Base-by-base conservation (phyloP, 2,113 vertebrate species). In the Corvus cornix region DNA sequence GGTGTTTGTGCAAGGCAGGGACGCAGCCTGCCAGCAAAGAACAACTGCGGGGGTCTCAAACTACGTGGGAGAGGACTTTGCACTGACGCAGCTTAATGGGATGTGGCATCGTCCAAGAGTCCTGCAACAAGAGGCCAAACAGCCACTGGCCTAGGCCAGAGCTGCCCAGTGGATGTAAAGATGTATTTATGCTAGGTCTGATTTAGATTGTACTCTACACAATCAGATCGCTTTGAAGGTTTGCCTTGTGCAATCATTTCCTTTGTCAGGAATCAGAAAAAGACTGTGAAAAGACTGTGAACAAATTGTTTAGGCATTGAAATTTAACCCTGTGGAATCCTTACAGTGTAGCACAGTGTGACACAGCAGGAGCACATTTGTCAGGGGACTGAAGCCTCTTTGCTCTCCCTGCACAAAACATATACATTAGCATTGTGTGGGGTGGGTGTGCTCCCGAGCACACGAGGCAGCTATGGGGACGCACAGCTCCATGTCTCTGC, bases 261-360 rank as follows among this genome's bases (percentile, higher is more conserved):
- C 84, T 95, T 96, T 96, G 94, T 93, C 83, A 92, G 80, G 89
- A 96, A 93, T 95, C 93, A 95, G 95, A 89, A 95, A 96, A 95
- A 97, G 94, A 77, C 88, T 94, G 95, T 94, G 95, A 96, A 95
- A 96, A 97, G 94, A 77, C 94, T 95, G 94, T 84, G 95, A 96
- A 95, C 94, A 95, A 96, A 96, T 92, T 96, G 86, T 96, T 97
- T 93, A 89, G 95, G 83, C 95, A 92, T 81, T 95, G 96, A 96
- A 95, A 93, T 95, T 95, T 96, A 96, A 96, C 95, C 89, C 93
- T 95, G 91, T 96, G 94, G 94, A 97, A 97, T 95, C 95, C 94
- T 95, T 93, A 93, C 93, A 89, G 96, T 95, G 94, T 84, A 95
- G 83, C 93, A 91, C 91, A 94, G 96, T 94, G 80, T 70, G 89